A percentile compares a stretch with the other conserved stretches of the same genome.
These are phyloP conservation scores for Florisuga fusca DNA, from an alignment of 2,797 vertebrate species.

Conservation along the genomic window DNA sequence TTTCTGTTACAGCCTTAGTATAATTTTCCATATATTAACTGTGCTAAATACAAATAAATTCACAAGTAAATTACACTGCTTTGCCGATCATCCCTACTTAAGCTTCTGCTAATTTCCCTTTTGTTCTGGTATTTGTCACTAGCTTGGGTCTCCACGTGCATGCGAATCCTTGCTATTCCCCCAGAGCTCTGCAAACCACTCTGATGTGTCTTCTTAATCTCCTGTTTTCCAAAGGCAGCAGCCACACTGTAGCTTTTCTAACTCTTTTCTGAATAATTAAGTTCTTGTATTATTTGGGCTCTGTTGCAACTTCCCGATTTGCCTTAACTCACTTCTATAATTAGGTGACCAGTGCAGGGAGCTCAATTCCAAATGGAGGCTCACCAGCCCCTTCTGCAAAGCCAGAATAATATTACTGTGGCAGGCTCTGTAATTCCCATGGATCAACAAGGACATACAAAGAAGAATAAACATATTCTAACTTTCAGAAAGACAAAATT, in stretches of 20 bases:
- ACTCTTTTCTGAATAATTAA: slow-evolving; percentile 59
- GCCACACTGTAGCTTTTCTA: slow-evolving; percentile 27
- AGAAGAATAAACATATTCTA: neutral
- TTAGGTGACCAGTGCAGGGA: neutral
- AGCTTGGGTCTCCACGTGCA: neutral
- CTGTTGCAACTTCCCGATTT: neutral
- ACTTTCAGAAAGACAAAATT: neutral
- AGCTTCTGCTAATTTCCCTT: slow-evolving; percentile 64
- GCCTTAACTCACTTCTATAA: neutral
- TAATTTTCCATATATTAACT: slow-evolving; percentile 57
- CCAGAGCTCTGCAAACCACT: neutral
- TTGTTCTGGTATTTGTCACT: slow-evolving; percentile 57
- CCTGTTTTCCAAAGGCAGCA: slow-evolving; percentile 29
- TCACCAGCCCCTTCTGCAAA: neutral
- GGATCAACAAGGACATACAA: neutral
- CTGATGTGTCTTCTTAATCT: slow-evolving; percentile 39
- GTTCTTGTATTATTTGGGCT: neutral
- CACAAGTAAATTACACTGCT: slow-evolving; percentile 50
- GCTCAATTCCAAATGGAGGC: neutral
- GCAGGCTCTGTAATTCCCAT: neutral
- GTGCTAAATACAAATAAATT: slow-evolving; percentile 52
- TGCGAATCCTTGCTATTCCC: slow-evolving; percentile 17
- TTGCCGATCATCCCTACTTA: slow-evolving; percentile 59
- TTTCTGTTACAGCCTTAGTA: slow-evolving; percentile 15
- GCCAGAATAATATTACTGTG: neutral